phyloP scores from a whole-genome alignment of 2,888 invertebrate genomes.

The Notodonta dromedarius region DNA sequence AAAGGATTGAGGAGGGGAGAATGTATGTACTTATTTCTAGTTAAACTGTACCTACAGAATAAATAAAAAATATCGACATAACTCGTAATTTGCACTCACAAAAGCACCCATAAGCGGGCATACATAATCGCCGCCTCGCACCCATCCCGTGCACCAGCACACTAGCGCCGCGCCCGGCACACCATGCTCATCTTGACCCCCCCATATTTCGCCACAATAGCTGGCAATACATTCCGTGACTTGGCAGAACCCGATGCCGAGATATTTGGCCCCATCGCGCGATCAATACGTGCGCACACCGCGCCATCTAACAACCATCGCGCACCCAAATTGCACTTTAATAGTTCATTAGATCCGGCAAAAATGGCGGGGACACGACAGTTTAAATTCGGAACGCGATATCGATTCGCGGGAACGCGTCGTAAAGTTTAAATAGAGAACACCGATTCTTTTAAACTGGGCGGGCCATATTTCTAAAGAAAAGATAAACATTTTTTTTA shows the following conservation, averaged over 20 bases:
- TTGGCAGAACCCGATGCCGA: constrained; percentile 79
- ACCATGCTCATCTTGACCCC: constrained; percentile 66
- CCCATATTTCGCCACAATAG: constrained; percentile 82
- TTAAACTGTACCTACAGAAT: too few species aligned
- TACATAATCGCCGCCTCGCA: constrained; percentile 37
- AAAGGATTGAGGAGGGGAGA: too few species aligned
- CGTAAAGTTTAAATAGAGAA: constrained; percentile 1
- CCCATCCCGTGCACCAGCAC: constrained; percentile 28
- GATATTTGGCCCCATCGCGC: constrained; percentile 71
- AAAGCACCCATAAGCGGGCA: background rate
- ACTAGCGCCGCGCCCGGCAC: constrained; percentile 57
- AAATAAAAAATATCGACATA: background rate
- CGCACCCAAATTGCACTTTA: constrained; percentile 84
- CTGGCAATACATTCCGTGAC: constrained; percentile 83
- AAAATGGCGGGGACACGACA: constrained; percentile 80
- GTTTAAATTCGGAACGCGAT: constrained; percentile 80
- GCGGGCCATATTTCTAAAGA: too few species aligned
- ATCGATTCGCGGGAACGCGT: constrained; percentile 69
- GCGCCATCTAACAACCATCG: constrained; percentile 79
- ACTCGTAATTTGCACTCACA: background rate
- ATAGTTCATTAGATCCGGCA: constrained; percentile 84
- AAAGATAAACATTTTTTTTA: too few species aligned
- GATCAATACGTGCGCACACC: constrained; percentile 82
- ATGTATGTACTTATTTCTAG: too few species aligned
- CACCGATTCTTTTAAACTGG: background rate